Percentiles rank a stretch among this genome's conserved stretches.
phyloP scores from a whole-genome alignment of 2,797 vertebrate species.

The Alfaro cultratus region DNA sequence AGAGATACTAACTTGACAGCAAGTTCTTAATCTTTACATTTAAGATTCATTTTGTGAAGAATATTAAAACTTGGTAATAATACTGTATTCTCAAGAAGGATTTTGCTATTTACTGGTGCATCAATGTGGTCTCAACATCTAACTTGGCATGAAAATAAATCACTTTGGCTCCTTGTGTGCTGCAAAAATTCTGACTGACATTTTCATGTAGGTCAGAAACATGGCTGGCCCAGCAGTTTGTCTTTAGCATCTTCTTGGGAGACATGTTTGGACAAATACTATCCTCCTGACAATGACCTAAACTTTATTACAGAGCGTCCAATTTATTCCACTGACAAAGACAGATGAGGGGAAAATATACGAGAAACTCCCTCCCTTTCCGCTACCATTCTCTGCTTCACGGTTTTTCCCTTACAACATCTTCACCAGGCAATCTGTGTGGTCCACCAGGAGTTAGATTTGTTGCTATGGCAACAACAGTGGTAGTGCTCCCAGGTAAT shows the following conservation, averaged over 20 bases:
- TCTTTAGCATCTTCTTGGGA: conserved; percentile 40
- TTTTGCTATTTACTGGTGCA: not conserved
- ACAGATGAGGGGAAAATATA: conserved; percentile 54
- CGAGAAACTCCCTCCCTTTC: conserved; percentile 10
- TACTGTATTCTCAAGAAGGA: not conserved
- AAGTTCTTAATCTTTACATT: not conserved
- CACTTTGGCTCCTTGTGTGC: conserved; percentile 13
- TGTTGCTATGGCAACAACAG: conserved; percentile 75
- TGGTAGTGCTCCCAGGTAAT: conserved; percentile 28
- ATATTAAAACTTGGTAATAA: not conserved
- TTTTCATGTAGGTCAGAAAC: conserved; percentile 40
- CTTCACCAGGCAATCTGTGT: conserved; percentile 24
- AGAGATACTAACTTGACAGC: not conserved
- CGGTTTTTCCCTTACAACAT: conserved; percentile 23
- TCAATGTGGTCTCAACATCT: not conserved
- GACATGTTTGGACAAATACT: conserved; percentile 47
- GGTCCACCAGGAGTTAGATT: conserved; percentile 37
- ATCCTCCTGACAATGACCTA: conserved; percentile 46
- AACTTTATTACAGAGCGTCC: conserved; percentile 59
- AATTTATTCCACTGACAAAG: conserved; percentile 70
- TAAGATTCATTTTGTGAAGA: not conserved
- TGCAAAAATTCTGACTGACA: conserved; percentile 36
- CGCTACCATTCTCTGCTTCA: conserved; percentile 7
- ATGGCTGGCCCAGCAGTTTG: conserved; percentile 38
- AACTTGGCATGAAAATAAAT: conserved; percentile 42